Evolutionary conservation across 2,797 vertebrate genomes (phyloP), one percentile per base, ranked within the genome.

Genomic region (Glyptemys insculpta): DNA sequence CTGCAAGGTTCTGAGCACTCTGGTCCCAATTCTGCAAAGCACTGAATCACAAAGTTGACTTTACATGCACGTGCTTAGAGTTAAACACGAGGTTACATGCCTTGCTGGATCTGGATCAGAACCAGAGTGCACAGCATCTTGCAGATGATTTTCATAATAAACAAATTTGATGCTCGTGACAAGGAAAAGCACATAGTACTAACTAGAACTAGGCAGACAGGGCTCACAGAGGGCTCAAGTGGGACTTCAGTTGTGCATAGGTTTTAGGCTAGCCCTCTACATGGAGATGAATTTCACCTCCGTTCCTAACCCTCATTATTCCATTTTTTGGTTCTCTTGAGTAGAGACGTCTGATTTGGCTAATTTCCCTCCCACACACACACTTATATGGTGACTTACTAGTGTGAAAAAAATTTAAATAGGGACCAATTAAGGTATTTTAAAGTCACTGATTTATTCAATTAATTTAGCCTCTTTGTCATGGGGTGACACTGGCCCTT

Each of bases 221-320:
- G 81, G 5, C 5, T 12, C 16, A 34, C 86, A 29, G 34, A 8
- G 0, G 3, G 47, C 15, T 15, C 90, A 27, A 6, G 5, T 1
- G 21, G 2, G 4, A 59, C 10, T n/a, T 41, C 87, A 49, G 9
- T 34, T 5, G 3, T n/a, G 16, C 31, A 34, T 65, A 65, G 12
- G 34, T 11, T 89, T 84, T 12, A 44, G 2, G 41, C 1, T 1
- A 1, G 2, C 12, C 92, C 27, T 74, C 3, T 8, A 7, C 16
- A 78, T 2, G 29, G 11, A 83, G 6, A 7, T 52, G 27, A 53
- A 49, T 83, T 81, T 11, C 31, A 62, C 5, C 23, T n/a, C 4
- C 1, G 2, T 31, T 91, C 47, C 83, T 37, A 87, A 87, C 79
- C 0, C 1, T 1, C 7, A 11, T 3, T 5, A 2, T 2, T 15